phyloP scores from a whole-genome alignment of 2,113 vertebrate genomes.

The Pipra filicauda region DNA sequence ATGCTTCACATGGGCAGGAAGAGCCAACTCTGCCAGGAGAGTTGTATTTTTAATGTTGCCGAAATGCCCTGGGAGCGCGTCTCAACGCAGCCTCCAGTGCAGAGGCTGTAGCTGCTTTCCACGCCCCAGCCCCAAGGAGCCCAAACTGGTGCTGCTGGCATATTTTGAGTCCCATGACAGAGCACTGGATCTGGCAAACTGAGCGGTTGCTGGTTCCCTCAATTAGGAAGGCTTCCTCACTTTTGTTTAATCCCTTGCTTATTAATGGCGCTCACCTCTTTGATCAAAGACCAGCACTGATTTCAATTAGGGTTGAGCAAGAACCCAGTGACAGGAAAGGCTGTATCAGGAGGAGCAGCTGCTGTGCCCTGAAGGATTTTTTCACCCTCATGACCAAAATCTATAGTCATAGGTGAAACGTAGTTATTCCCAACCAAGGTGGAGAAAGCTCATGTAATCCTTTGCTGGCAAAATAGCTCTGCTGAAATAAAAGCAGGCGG shows the following conservation, averaged over 20 bases:
- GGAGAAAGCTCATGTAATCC: conserved; percentile 27
- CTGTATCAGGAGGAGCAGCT: conserved; percentile 48
- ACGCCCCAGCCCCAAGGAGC: not conserved
- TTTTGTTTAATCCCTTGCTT: conserved; percentile 18
- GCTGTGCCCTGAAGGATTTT: conserved; percentile 39
- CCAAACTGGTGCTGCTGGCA: not conserved
- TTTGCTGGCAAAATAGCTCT: conserved; percentile 27
- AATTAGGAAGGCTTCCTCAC: not conserved
- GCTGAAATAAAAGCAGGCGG: conserved; percentile 3
- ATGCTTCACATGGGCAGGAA: not conserved
- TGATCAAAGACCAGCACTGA: conserved; percentile 50
- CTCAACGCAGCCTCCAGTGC: not conserved
- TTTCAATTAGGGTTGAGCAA: conserved; percentile 54
- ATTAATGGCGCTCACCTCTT: conserved; percentile 22
- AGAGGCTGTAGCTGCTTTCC: not conserved
- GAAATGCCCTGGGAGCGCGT: accelerated
- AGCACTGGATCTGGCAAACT: not conserved
- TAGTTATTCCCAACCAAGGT: conserved; percentile 18
- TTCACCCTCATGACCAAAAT: conserved; percentile 50
- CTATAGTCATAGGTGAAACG: conserved; percentile 30
- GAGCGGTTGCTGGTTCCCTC: not conserved
- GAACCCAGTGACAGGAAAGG: conserved; percentile 10
- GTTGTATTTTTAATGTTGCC: not conserved
- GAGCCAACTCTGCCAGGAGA: not conserved
- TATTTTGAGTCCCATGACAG: not conserved